These are phyloP conservation scores for Sporophila hypoxantha DNA, from an alignment of 2,113 vertebrate species.

Conservation along the genomic window DNA sequence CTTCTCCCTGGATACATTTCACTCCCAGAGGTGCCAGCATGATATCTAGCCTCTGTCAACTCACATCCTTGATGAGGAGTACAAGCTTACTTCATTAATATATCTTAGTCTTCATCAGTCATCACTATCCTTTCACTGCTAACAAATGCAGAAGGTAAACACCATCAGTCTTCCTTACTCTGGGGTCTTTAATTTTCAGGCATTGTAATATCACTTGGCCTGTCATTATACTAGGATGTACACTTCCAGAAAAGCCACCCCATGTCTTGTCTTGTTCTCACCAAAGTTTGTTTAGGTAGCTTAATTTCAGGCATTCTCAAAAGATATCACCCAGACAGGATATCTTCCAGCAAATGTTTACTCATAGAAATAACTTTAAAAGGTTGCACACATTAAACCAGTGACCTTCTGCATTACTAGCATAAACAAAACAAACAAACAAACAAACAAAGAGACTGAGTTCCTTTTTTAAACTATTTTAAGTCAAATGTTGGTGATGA, in stretches of 20 bases:
- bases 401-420: background rate
- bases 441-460: background rate
- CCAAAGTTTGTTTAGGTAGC: background rate
- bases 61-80: background rate
- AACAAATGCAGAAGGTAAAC: background rate
- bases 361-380: slow-evolving; percentile 32
- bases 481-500: background rate
- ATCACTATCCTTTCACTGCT: background rate
- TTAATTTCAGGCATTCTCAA: background rate
- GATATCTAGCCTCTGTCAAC: background rate
- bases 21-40: background rate
- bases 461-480: background rate
- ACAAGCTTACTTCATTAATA: background rate
- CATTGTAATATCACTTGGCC: background rate
- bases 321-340: slow-evolving; percentile 12
- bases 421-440: background rate
- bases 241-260: background rate
- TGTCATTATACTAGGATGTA: background rate
- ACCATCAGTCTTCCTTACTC: background rate
- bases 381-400: background rate
- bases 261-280: background rate
- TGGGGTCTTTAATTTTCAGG: background rate
- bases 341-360: slow-evolving; percentile 34
- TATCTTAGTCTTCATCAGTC: background rate
- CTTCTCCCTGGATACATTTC: background rate